phyloP scores from a whole-genome alignment of 2,113 vertebrate species.

The Cyrtonyx montezumae region DNA sequence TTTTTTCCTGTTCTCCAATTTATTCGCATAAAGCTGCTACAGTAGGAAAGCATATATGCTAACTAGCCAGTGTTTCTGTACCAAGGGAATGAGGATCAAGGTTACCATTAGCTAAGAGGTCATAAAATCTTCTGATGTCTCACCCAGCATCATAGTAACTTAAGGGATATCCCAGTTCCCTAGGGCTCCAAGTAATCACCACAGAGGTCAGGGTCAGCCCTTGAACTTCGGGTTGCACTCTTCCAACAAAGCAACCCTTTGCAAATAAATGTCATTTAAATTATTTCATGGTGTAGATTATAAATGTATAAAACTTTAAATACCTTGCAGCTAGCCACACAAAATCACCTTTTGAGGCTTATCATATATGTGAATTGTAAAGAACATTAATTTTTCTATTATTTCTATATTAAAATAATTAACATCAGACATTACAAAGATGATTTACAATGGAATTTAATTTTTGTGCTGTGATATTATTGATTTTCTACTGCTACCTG shows the following conservation, averaged over 20 bases:
- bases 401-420: neutral
- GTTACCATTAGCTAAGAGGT: neutral
- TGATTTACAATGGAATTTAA: neutral
- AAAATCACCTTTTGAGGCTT: slow-evolving; percentile 23
- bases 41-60: neutral
- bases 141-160: neutral
- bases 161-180: neutral
- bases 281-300: neutral
- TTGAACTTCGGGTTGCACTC: neutral
- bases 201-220: neutral
- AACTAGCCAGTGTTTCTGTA: neutral
- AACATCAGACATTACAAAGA: neutral
- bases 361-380: neutral
- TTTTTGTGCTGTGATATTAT: neutral
- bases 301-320: neutral
- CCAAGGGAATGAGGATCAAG: neutral
- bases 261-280: slow-evolving; percentile 30
- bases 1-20: neutral
- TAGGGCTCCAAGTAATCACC: neutral
- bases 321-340: slow-evolving; percentile 9
- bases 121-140: neutral
- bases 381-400: neutral
- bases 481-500: neutral
- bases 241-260: neutral
- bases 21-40: neutral